These are phyloP conservation scores for Rhadina sibilatrix DNA, from an alignment of 2,113 vertebrate genomes.

Conservation along the genomic window DNA sequence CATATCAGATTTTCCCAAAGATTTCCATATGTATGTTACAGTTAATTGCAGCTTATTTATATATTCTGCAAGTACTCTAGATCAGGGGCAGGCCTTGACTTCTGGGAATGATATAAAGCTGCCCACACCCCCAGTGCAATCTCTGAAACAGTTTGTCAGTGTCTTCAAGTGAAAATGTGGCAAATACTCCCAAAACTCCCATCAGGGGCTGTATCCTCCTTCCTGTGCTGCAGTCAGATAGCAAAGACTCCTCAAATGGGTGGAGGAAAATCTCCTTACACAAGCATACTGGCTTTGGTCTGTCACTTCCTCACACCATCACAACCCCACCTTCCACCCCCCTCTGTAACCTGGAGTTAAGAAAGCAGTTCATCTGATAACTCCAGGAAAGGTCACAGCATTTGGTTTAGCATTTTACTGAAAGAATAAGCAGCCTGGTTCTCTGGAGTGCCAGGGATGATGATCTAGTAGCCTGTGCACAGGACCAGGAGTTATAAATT, in stretches of 20 bases:
- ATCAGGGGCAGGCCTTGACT: neutral
- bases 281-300: neutral
- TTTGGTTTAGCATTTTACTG: slow-evolving; percentile 27
- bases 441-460: neutral
- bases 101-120: neutral
- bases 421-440: slow-evolving; percentile 22
- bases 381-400: neutral
- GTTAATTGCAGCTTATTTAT: neutral
- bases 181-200: neutral
- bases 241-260: neutral
- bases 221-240: neutral
- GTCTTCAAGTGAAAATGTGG: neutral
- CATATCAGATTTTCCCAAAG: neutral
- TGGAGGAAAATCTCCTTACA: neutral
- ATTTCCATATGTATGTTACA: neutral
- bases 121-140: neutral
- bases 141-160: neutral
- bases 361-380: slow-evolving; percentile 22
- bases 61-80: neutral
- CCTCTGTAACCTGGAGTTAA: neutral
- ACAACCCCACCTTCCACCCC: neutral
- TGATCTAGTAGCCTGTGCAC: neutral
- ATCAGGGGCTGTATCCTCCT: neutral
- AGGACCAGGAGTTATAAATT: slow-evolving; percentile 38
- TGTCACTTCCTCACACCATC: neutral